Conservation (phyloP, 2,888 invertebrate species). For the Netelia inedita region DNA sequence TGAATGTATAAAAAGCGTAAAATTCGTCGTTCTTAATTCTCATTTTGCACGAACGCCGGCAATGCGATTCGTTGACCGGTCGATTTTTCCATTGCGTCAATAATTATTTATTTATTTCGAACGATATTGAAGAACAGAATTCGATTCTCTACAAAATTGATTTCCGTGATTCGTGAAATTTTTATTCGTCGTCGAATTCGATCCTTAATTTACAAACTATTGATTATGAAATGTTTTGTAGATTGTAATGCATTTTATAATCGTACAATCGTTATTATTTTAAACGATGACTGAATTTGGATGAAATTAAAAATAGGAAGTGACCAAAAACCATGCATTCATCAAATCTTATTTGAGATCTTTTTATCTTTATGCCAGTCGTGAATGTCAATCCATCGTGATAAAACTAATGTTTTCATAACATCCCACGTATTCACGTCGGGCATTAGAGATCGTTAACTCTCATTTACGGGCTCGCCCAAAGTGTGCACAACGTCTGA, state of each 20-base stretch:
- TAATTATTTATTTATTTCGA: too few relatives aligned
- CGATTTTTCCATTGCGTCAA: too few relatives aligned
- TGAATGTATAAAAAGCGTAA: neutral
- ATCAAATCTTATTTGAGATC: neutral
- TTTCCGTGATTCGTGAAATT: neutral
- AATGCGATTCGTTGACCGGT: too few relatives aligned
- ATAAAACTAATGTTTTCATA: too few relatives aligned
- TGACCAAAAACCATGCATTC: neutral
- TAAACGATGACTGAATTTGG: neutral
- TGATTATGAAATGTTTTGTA: neutral
- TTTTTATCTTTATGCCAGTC: neutral
- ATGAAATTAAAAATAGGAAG: neutral
- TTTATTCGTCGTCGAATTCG: neutral
- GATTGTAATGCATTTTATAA: neutral
- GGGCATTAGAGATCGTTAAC: conserved; percentile 39
- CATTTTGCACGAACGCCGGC: neutral
- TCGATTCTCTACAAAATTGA: too few relatives aligned
- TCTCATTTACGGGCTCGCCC: conserved; percentile 25
- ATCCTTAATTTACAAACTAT: neutral
- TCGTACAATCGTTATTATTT: neutral
- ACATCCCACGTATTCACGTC: neutral
- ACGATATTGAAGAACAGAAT: too few relatives aligned
- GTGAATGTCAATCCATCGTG: neutral
- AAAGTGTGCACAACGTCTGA: conserved; percentile 14
- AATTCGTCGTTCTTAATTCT: neutral